Evolutionary conservation across 1,140 invertebrate species (phyloP), one percentile per base, ranked within the genome.

Genomic region (Himalopsyche phryganea): DNA sequence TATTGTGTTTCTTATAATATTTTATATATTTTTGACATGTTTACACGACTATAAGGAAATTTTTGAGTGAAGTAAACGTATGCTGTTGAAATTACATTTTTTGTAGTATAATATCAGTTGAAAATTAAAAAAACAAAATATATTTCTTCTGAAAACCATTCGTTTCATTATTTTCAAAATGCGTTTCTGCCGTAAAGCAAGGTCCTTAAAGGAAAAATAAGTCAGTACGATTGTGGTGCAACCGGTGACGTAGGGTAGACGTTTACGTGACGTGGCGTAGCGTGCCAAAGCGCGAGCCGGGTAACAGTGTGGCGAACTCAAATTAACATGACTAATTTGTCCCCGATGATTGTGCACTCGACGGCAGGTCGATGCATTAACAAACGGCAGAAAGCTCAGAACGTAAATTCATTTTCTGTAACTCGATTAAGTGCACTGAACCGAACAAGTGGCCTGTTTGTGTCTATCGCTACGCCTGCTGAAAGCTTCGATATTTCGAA

Each of bases 271-370:
- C 42, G 42, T 19, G 42, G 13, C 10, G 14, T 17, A 19, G 18
- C 42, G 10, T 19, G 42, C 7, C 42, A 15, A 6, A 19, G 42
- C 14, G 14, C 15, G 10, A 6, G 42, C 18, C 14, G 17, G n/a
- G 42, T 11, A 11, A 48, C 19, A 48, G n/a, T 17, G 19, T 17
- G 46, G 23, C 23, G n/a, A 33, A 19, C 14, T 45, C 36, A 44
- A 53, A 44, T 53, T 44, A 53, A 53, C 51, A 44, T 53, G 51
- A 53, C 15, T 53, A 53, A 53, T 53, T 53, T 28, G 35, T 32
- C 35, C 41, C 15, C 51, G 38, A 45, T 53, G 51, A 53, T 44
- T 53, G 51, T 17, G 10, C 38, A 2, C 23, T 33, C 20, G 18
- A 1, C 46, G 19, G 42, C 50, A 32, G 50, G 36, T 53, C 51